Conservation (phyloP, 2,113 vertebrate genomes). For the Myrmophylax atrothorax region DNA sequence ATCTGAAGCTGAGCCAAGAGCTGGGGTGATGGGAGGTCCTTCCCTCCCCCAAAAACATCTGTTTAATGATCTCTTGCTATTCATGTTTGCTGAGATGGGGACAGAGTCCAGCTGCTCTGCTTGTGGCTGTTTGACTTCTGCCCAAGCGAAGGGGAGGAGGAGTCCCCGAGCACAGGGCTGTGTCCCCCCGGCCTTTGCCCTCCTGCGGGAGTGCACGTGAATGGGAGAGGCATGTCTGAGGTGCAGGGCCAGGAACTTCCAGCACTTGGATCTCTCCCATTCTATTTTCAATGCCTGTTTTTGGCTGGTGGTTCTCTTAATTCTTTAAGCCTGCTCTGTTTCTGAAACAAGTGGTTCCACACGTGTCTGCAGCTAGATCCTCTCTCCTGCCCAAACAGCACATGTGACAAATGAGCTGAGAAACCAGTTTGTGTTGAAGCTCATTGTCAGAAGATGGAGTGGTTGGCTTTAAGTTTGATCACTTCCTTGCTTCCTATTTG, state of each 20-base stretch:
- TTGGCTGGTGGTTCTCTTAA: neutral
- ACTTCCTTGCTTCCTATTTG: neutral
- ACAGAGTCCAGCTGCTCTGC: neutral
- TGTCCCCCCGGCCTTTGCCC: neutral
- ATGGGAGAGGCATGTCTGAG: neutral
- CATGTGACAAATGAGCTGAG: neutral
- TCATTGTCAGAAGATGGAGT: neutral
- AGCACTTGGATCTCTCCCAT: fast-evolving
- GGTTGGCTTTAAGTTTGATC: neutral
- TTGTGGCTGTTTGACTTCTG: neutral
- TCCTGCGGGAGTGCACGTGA: fast-evolving
- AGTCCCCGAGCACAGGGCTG: neutral
- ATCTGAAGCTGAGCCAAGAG: neutral
- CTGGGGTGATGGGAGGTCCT: neutral
- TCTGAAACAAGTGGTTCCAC: neutral
- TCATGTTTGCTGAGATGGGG: neutral
- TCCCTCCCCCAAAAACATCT: neutral
- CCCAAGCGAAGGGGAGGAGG: neutral
- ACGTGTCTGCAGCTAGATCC: neutral
- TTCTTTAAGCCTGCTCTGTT: neutral
- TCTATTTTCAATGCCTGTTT: fast-evolving
- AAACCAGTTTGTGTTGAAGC: neutral
- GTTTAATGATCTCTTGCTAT: neutral
- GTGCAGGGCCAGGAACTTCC: neutral
- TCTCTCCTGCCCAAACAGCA: neutral